Base-by-base conservation (phyloP, 2,797 vertebrate species). In the Rachycentron canadum region DNA sequence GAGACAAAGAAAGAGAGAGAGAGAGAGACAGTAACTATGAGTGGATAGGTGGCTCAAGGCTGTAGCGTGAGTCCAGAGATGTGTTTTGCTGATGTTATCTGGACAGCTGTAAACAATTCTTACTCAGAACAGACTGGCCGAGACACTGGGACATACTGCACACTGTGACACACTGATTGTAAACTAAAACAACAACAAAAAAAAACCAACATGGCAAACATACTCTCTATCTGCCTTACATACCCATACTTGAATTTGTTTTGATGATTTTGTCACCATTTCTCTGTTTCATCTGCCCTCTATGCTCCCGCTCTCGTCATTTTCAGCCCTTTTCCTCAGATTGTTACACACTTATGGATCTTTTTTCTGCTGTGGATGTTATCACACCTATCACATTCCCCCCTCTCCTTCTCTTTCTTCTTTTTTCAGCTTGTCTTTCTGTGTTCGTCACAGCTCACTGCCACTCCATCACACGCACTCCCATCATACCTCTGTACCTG, bases 11-110 rank as follows among this genome's bases (percentile, higher is more conserved):
- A 30, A 23, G 50, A 59, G 49, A 16, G 19, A 40, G 38, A 4
- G 70, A 4, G 49, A 11, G 13, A 64, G 63, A 73, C 28, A 38
- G 80, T 40, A 57, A 72, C 67, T 7, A 21, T 25, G 67, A 76
- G 50, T 47, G 60, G 62, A 77, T 69, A 79, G 79, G 69, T 76
- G 69, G 85, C 76, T 76, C 58, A 57, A 80, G 71, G 82, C 75
- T 76, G 79, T 93, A 89, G 94, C 93, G 91, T 94, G 93, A 90
- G 89, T 91, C 78, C 84, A 63, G 59, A 78, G 65, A 76, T 83
- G 79, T 95, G 94, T 95, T 95, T 93, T 92, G 49, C 78, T 78
- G 92, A 93, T 94, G 84, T 75, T 93, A 94, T 94, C 93, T 69
- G 45, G 36, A 77, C 62, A 43, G 70, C 78, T 83, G 86, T 92